Base-by-base conservation (phyloP, 2,888 invertebrate genomes). In the Drosophila mulleri region DNA sequence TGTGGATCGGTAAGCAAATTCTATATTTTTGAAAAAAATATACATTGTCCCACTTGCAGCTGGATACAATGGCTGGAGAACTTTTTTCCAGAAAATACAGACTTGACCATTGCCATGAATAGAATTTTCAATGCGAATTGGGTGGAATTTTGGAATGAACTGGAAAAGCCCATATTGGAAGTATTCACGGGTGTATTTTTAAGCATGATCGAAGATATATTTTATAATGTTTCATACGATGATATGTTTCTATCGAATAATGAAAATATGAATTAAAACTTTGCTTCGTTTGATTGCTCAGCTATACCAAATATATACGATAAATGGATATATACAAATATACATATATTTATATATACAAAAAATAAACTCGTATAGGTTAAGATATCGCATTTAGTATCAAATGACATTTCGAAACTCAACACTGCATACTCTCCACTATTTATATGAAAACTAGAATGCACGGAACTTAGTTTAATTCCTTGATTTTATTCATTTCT, bases 101-200 rank as follows among this genome's bases (percentile, higher is more conserved):
- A 82, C 32, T 42, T 82, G 29, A 86, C 72, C 2, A 58, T 83
- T 29, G 57, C 64, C 0, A 23, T 86, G 0, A 86, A 83, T 56
- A 83, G 67, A 32, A 41, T 72, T 18, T 80, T 86, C 11, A 67
- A 86, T 52, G 62, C 54, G 3, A 82, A 82, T 47, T 82, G 87
- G 82, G 66, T 86, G 11, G 75, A 70, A 48, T 86, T 82, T 62
- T 82, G 82, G 83, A 86, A 82, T 54, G 87, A 82, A 26, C 20
- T 83, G 11, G 82, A 86, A 56, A 75, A 81, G 14, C 58, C 87
- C 3, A 81, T 87, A 23, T 50, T 81, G 39, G 57, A 61, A 3
- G 35, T 81, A 41, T 83, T 87, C 11, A 69, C 59, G 9, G 59
- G 72, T 12, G 82, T 82, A 7, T 81, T 83, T 14, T 58, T 71